Evolutionary conservation across 2,888 invertebrate species (phyloP).

Genomic region (Exephanes ischioxanthus): DNA sequence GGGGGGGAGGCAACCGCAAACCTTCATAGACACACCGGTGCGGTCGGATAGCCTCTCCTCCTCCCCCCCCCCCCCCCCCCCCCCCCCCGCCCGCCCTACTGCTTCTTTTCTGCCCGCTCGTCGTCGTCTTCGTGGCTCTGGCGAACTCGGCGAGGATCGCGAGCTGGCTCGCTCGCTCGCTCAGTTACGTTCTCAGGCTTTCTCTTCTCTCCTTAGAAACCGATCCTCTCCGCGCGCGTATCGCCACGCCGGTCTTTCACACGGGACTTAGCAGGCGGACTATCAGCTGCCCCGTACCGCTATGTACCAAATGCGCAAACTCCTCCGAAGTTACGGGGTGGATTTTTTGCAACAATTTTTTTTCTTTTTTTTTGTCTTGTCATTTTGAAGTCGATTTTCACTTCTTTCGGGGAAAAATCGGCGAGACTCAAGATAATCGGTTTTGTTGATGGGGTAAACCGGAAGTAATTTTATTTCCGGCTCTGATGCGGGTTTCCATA

Average conservation of each 20-base stretch:
- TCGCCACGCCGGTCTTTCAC: conserved; percentile 79
- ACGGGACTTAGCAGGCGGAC: conserved; percentile 74
- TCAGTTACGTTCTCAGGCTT: conserved; percentile 84
- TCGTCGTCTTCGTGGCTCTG: conserved; percentile 51
- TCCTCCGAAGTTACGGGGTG: neutral
- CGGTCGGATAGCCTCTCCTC: conserved; percentile 53
- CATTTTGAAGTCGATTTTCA: neutral
- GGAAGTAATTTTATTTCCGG: neutral
- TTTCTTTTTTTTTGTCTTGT: neutral
- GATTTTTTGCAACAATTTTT: neutral
- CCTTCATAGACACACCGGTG: conserved; percentile 56
- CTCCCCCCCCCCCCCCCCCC: conserved; percentile 10
- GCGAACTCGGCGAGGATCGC: conserved; percentile 63
- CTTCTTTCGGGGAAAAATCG: neutral
- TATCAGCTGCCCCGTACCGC: conserved; percentile 57
- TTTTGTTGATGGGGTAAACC: neutral
- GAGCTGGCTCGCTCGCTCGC: conserved; percentile 67
- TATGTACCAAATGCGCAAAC: conserved; percentile 34
- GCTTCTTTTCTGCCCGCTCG: conserved; percentile 16
- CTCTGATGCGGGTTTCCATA: neutral
- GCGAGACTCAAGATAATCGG: neutral
- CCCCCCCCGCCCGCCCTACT: neutral
- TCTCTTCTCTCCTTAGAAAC: conserved; percentile 84
- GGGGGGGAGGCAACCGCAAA: conserved; percentile 14
- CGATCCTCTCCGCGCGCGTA: conserved; percentile 74